Evolutionary conservation across 1,140 invertebrate genomes (phyloP).

Genomic region (Copidosoma floridanum): DNA sequence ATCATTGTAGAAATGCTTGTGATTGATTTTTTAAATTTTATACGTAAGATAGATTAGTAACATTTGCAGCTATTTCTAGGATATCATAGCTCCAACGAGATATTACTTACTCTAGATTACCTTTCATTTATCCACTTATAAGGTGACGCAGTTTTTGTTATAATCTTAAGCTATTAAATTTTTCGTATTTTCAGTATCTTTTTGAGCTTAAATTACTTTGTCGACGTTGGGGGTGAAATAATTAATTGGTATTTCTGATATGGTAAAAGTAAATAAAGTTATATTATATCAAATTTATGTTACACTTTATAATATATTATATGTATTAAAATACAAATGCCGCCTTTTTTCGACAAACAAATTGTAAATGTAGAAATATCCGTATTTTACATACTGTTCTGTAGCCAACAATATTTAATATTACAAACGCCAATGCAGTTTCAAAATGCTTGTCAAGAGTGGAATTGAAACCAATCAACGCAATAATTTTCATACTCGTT

Average conservation of each 20-base stretch:
- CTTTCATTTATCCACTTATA: too few relatives aligned
- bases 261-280: constrained; percentile 18
- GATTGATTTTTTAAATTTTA: too few relatives aligned
- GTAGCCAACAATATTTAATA: constrained; percentile 2
- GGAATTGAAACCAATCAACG: not conserved
- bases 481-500: constrained; percentile 13
- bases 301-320: constrained; percentile 26
- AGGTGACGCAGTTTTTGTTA: too few relatives aligned
- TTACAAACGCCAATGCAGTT: constrained; percentile 3
- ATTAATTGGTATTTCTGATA: not conserved
- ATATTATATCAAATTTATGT: constrained; percentile 21
- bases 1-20: too few relatives aligned
- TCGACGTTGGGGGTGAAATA: not conserved
- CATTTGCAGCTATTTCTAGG: too few relatives aligned
- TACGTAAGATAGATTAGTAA: too few relatives aligned
- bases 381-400: constrained; percentile 16
- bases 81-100: too few relatives aligned
- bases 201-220: too few relatives aligned
- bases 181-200: too few relatives aligned
- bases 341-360: constrained; percentile 53
- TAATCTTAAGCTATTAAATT: too few relatives aligned
- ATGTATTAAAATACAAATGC: constrained; percentile 53
- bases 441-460: not conserved
- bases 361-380: constrained; percentile 42
- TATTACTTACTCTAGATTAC: too few relatives aligned